phyloP scores from a whole-genome alignment of 1,140 invertebrate genomes.

The Helicoverpa armigera region DNA sequence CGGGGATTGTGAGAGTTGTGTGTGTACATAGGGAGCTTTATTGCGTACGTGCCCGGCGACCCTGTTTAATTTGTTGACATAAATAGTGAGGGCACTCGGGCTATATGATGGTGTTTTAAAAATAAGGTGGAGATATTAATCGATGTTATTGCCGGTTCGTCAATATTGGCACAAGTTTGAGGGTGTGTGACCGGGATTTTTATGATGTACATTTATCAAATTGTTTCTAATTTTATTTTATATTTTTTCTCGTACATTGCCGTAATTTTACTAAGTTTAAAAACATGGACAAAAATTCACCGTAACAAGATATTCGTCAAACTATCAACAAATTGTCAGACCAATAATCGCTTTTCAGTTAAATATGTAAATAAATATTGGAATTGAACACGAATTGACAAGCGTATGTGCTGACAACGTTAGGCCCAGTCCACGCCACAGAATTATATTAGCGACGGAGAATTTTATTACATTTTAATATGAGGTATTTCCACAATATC shows the following conservation, averaged over 20 bases:
- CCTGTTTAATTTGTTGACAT: constrained; percentile 50
- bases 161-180: constrained; percentile 24
- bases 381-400: constrained; percentile 37
- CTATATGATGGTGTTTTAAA: constrained; percentile 45
- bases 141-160: constrained; percentile 22
- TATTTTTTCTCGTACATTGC: no score
- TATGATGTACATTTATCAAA: constrained; percentile 17
- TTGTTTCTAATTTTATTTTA: not conserved
- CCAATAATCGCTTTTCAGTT: not conserved
- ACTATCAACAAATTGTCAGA: no score
- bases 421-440: constrained; percentile 65
- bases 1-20: constrained; percentile 53
- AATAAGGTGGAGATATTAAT: constrained; percentile 43
- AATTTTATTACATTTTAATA: constrained; percentile 84
- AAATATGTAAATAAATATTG: not conserved
- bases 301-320: no score
- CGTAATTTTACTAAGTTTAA: no score
- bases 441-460: constrained; percentile 79
- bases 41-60: constrained; percentile 46
- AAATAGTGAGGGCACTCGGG: constrained; percentile 45
- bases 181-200: constrained; percentile 23
- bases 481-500: constrained; percentile 80
- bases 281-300: no score
- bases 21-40: constrained; percentile 49
- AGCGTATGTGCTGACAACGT: constrained; percentile 56